phyloP scores from a whole-genome alignment of 2,113 vertebrate species.

The Muntiacus muntjak region DNA sequence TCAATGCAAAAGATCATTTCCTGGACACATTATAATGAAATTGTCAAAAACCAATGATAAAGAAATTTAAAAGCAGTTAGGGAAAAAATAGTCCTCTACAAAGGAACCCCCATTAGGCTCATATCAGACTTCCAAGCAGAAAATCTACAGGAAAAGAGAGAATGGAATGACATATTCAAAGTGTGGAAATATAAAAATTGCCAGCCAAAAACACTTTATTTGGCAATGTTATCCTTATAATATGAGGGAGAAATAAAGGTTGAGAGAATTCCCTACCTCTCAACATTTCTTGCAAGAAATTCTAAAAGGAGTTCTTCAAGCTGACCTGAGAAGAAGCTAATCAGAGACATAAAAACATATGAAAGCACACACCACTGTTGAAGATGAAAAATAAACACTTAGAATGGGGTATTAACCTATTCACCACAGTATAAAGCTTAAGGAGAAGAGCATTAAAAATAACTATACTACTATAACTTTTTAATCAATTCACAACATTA shows the following conservation, averaged over 20 bases:
- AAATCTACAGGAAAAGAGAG: not conserved
- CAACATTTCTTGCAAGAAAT: not conserved
- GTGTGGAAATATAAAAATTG: not conserved
- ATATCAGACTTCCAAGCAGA: not conserved
- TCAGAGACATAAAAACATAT: not conserved
- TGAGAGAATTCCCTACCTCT: not conserved
- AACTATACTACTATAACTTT: not conserved
- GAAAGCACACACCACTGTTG: not conserved
- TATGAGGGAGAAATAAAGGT: not conserved
- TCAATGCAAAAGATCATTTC: not conserved
- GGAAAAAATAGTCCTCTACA: not conserved
- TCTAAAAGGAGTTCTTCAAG: not conserved
- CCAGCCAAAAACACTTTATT: not conserved
- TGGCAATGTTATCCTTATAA: not conserved
- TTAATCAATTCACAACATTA: not conserved
- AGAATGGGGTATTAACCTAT: not conserved
- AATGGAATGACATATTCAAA: not conserved
- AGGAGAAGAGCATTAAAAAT: not conserved
- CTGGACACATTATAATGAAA: not conserved
- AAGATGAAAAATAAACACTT: not conserved
- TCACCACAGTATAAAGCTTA: not conserved
- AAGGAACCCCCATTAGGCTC: not conserved
- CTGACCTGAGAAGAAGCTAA: not conserved
- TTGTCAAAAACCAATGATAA: not conserved
- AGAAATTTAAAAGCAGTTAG: not conserved